phyloP scores from a whole-genome alignment of 2,797 vertebrate genomes.

The Psittacula echo region DNA sequence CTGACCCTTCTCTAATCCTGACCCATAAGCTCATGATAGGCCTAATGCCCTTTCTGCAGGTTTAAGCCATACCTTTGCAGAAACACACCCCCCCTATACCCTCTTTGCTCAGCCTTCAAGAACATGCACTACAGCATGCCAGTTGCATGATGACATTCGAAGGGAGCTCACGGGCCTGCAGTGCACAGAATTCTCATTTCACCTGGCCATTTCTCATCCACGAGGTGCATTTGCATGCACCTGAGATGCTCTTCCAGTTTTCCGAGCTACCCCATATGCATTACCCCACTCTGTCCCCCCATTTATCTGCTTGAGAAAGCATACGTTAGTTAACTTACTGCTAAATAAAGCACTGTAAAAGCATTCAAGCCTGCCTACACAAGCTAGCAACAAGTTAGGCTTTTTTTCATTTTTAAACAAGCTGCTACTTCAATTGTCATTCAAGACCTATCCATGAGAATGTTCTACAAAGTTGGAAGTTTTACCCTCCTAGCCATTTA shows the following conservation, averaged over 20 bases:
- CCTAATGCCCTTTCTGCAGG: accelerated
- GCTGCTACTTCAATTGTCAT: neutral
- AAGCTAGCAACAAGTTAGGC: neutral
- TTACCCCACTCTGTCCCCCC: neutral
- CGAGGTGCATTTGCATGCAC: neutral
- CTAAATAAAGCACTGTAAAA: neutral
- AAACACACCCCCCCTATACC: neutral
- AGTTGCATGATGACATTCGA: accelerated
- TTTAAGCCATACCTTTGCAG: neutral
- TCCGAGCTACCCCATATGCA: neutral
- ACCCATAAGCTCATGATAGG: neutral
- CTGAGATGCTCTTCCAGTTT: neutral
- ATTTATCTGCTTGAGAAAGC: neutral
- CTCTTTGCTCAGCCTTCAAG: neutral
- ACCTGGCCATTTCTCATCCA: neutral
- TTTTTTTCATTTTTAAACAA: neutral
- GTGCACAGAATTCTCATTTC: neutral
- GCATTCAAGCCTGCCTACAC: neutral
- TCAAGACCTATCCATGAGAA: neutral
- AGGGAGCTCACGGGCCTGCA: neutral
- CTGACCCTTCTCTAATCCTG: neutral
- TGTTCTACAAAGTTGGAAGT: neutral
- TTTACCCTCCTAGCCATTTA: neutral
- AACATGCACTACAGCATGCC: neutral
- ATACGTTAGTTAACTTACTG: neutral